Evolutionary conservation across 2,113 vertebrate species (phyloP), one percentile per base, ranked within the genome.

Genomic region (Callocephalon fimbriatum): DNA sequence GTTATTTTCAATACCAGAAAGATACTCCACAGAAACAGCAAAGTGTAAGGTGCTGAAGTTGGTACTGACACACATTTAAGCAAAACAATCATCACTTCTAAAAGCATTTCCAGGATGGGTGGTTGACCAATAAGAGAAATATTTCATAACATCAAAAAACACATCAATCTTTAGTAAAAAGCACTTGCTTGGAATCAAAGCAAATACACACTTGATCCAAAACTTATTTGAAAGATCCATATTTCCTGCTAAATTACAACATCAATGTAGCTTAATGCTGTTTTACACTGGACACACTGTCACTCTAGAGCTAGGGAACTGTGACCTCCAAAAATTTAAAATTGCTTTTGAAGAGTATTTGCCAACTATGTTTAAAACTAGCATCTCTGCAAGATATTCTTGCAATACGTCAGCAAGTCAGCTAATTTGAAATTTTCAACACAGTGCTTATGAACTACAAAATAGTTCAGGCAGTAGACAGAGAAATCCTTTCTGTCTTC

Each of bases 181-280:
- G 37, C 10, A 68, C 40, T 81, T 42, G 29, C 40, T 61, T 71
- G 72, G 42, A 86, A 83, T 50, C 88, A 73, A 97, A 91, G 59
- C 58, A 95, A 96, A 86, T 50, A 65, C 14, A 40, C 18, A 68
- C 48, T 92, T 88, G 88, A 94, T 66, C 48, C 74, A 88, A 90
- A 94, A 68, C 25, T 51, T 80, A 56, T 3, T 58, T 62, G 53
- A 83, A 56, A 94, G 42, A 53, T 74, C 5, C 19, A 76, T 2
- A 9, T 80, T 95, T 95, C 79, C 76, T 74, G 54, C 47, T 74
- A 22, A 95, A 80, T 35, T 89, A 80, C 90, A 94, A 83, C 67
- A 50, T 44, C 67, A 59, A 8, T 7, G 45, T 26, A 76, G 53
- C 37, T 79, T 48, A 48, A 45, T 18, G 38, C n/a, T 84, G 68